These are phyloP conservation scores for Hybognathus amarus DNA, from an alignment of 2,797 vertebrate genomes.

Conservation along the genomic window DNA sequence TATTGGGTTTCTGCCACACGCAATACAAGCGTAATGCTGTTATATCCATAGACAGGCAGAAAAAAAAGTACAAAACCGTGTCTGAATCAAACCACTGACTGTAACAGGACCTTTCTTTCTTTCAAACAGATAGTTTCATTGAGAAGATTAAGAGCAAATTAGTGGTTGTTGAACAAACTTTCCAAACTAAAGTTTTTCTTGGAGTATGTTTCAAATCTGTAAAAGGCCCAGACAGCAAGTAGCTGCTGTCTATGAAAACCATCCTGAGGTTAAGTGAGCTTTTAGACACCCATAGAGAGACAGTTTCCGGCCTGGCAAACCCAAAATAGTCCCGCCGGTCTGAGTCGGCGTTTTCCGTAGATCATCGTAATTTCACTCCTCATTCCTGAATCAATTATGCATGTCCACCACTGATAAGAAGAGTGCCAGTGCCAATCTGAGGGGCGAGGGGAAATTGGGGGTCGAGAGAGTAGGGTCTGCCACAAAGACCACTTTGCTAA, in stretches of 20 bases:
- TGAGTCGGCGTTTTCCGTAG: constrained; percentile 61
- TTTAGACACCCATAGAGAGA: constrained; percentile 17
- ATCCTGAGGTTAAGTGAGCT: constrained; percentile 29
- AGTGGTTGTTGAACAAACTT: constrained; percentile 5
- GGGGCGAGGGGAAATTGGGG: constrained; percentile 49
- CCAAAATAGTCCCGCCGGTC: constrained; percentile 27
- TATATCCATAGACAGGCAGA: constrained; percentile 25
- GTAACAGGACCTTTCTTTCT: constrained; percentile 7
- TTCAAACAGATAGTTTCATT: constrained; percentile 17
- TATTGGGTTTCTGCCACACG: constrained; percentile 67
- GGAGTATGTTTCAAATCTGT: background rate
- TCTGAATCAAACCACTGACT: constrained; percentile 39
- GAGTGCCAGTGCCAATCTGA: constrained; percentile 71
- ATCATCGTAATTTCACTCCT: constrained; percentile 75
- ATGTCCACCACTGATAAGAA: constrained; percentile 75
- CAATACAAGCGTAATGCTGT: constrained; percentile 37
- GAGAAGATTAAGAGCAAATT: constrained; percentile 27
- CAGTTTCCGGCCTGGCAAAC: constrained; percentile 39
- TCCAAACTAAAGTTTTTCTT: no score
- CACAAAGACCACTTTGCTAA: constrained; percentile 60
- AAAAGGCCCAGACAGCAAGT: background rate
- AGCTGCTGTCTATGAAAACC: constrained; percentile 8
- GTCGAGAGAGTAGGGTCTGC: constrained; percentile 49
- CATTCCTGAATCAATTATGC: constrained; percentile 82
- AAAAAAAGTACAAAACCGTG: constrained; percentile 15